Conservation (phyloP, 2,888 invertebrate genomes). For the Parnassius mnemosyne region DNA sequence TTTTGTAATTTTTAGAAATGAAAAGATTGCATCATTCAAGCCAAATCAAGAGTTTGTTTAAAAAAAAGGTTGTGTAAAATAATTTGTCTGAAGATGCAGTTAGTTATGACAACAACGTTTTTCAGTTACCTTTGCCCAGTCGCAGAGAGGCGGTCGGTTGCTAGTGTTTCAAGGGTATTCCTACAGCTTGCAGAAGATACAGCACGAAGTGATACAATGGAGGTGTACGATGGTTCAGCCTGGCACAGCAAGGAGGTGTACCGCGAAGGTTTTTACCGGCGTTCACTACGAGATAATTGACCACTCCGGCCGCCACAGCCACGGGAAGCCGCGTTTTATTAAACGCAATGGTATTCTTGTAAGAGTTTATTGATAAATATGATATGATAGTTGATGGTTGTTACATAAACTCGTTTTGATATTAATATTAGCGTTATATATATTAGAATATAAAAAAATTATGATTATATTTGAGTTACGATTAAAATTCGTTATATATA, state of each 20-base stretch:
- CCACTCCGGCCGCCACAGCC: conserved; percentile 41
- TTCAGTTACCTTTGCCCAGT: conserved; percentile 55
- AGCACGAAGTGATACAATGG: conserved; percentile 46
- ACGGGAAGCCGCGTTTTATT: conserved; percentile 48
- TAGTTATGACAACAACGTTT: conserved; percentile 24
- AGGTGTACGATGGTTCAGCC: conserved; percentile 56
- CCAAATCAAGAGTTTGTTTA: too few relatives aligned
- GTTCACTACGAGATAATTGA: conserved; percentile 40
- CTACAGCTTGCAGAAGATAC: conserved; percentile 43
- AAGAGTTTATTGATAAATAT: conserved; percentile 37
- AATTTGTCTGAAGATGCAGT: neutral
- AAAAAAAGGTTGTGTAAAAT: too few relatives aligned
- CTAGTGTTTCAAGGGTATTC: conserved; percentile 53
- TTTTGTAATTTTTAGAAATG: too few relatives aligned
- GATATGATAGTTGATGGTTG: too few relatives aligned
- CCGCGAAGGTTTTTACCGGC: conserved; percentile 50
- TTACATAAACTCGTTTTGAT: too few relatives aligned
- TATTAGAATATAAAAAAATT: too few relatives aligned
- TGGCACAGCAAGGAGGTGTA: conserved; percentile 49
- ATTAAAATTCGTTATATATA: too few relatives aligned
- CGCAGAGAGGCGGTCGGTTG: conserved; percentile 55
- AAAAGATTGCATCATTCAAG: too few relatives aligned
- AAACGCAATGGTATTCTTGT: conserved; percentile 41
- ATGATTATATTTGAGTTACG: too few relatives aligned
- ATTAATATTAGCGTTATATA: too few relatives aligned